Evolutionary conservation across 2,113 vertebrate species (phyloP).

Genomic region (Callorhinus ursinus): DNA sequence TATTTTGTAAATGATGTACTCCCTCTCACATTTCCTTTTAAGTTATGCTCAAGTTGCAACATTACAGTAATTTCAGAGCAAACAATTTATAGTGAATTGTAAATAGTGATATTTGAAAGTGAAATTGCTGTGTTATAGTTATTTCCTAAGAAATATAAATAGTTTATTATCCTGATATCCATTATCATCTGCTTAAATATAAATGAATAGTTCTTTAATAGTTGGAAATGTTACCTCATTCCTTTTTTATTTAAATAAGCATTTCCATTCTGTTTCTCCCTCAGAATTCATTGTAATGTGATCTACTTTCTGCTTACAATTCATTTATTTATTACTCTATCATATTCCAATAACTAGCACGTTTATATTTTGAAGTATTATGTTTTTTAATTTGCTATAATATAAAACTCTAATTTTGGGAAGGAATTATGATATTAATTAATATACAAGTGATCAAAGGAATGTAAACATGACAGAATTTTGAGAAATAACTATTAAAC

Average conservation of each 20-base stretch:
- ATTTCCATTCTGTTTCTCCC: background rate
- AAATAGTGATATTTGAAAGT: background rate
- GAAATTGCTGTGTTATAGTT: background rate
- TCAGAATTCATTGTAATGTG: background rate
- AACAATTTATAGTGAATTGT: background rate
- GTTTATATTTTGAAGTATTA: background rate
- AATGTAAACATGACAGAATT: background rate
- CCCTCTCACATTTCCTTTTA: background rate
- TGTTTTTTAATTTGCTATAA: background rate
- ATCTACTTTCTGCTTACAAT: background rate
- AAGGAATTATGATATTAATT: background rate
- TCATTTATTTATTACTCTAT: background rate
- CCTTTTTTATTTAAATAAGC: background rate
- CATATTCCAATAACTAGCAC: background rate
- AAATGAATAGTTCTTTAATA: background rate
- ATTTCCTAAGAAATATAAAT: slow-evolving; percentile 31
- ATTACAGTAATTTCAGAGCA: background rate
- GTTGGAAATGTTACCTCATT: background rate
- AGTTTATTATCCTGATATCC: background rate
- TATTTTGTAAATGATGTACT: background rate
- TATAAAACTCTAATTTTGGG: background rate
- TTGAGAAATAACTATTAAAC: slow-evolving; percentile 18
- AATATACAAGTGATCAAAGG: background rate
- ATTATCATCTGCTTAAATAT: background rate
- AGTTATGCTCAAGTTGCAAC: background rate